These are phyloP conservation scores for Alouatta palliata DNA, from an alignment of 2,113 vertebrate species.

Conservation along the genomic window DNA sequence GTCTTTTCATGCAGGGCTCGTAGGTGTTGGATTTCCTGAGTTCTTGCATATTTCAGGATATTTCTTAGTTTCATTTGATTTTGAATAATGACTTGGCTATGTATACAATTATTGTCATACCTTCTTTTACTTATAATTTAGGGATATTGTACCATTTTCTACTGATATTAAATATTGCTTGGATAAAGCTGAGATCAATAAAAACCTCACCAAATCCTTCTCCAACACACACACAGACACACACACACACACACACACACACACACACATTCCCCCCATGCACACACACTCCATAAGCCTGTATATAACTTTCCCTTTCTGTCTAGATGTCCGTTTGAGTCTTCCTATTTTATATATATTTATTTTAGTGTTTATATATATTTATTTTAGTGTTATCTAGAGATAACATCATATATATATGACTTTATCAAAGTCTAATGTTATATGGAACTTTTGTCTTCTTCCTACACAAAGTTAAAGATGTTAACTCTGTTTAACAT, in stretches of 20 bases:
- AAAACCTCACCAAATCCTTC: not conserved
- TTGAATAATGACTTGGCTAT: not conserved
- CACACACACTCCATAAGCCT: not conserved
- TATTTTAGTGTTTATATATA: not conserved
- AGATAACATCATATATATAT: not conserved
- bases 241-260: not conserved
- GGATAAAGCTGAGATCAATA: not conserved
- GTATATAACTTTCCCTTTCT: not conserved
- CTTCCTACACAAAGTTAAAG: conserved; percentile 4
- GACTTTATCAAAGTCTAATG: not conserved
- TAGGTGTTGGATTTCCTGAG: conserved; percentile 28
- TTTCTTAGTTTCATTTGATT: not conserved
- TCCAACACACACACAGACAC: not conserved
- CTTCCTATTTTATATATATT: not conserved
- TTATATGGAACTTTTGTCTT: not conserved
- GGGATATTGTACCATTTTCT: not conserved
- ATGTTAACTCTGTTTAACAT: not conserved
- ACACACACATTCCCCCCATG: not conserved
- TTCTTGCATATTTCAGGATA: conserved; percentile 48
- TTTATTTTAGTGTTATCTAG: not conserved
- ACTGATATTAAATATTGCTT: not conserved
- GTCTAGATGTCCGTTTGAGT: not conserved
- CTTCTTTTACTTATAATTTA: not conserved
- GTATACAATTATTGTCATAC: not conserved
- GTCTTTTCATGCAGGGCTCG: not conserved